Percentiles rank a stretch among this genome's conserved stretches.
Conservation (phyloP, 2,888 invertebrate species). For the Coelopa pilipes region DNA sequence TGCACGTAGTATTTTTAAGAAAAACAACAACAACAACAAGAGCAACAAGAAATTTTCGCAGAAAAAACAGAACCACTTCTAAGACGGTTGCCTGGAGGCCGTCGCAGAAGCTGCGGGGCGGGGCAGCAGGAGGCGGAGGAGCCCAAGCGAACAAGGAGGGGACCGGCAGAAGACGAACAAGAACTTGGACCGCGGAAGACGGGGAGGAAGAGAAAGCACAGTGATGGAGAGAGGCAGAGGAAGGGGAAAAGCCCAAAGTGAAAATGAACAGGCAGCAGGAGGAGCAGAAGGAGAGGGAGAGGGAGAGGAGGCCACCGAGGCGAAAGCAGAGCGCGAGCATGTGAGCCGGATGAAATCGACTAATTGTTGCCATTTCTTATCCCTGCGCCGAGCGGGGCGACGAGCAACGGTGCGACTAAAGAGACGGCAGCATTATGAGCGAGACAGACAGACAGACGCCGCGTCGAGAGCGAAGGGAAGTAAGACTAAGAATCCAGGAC, state of each 20-base stretch:
- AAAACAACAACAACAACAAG: too few relatives aligned
- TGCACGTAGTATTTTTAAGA: not conserved
- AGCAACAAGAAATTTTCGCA: not conserved
- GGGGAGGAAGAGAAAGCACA: not conserved
- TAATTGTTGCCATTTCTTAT: conserved; percentile 35
- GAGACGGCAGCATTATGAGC: not conserved
- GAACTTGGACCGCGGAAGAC: not conserved
- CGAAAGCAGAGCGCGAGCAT: not conserved
- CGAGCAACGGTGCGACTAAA: not conserved
- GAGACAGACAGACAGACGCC: not conserved
- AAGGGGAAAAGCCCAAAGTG: not conserved
- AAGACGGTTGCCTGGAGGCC: conserved; percentile 36
- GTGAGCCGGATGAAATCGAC: conserved; percentile 25
- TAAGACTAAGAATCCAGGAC: too few relatives aligned
- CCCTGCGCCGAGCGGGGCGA: not conserved
- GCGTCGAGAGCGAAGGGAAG: not conserved
- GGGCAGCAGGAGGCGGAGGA: not conserved
- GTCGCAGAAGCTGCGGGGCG: not conserved
- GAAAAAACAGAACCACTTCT: conserved; percentile 15
- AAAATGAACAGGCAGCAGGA: not conserved
- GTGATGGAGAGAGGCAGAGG: not conserved
- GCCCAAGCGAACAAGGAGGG: too few relatives aligned
- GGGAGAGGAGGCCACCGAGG: too few relatives aligned
- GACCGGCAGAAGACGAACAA: not conserved
- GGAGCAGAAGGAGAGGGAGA: too few relatives aligned